phyloP scores from a whole-genome alignment of 2,797 vertebrate species.

The Discoglossus pictus region DNA sequence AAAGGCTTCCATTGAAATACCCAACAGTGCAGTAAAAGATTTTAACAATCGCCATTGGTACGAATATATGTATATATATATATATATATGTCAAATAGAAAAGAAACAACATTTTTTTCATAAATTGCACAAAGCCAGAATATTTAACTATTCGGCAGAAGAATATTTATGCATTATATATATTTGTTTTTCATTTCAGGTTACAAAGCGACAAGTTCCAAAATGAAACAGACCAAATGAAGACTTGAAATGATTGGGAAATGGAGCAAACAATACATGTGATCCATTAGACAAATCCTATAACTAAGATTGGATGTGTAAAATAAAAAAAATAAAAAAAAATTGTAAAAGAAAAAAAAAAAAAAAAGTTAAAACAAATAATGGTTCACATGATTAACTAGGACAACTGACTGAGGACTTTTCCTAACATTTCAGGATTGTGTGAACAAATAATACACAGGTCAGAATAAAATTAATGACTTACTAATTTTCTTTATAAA shows the following conservation, averaged over 20 bases:
- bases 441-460: conserved; percentile 81
- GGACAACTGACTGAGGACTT: conserved; percentile 41
- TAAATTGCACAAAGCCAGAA: too few relatives aligned
- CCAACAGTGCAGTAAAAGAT: too few relatives aligned
- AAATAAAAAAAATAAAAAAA: conserved; percentile 52
- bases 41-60: too few relatives aligned
- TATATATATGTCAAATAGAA: too few relatives aligned
- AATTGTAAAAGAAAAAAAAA: conserved; percentile 28
- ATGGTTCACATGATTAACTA: conserved; percentile 47
- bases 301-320: conserved; percentile 22
- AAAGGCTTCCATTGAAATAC: too few relatives aligned
- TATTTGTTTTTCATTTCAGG: too few relatives aligned
- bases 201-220: background rate
- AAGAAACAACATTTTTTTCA: too few relatives aligned
- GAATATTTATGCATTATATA: too few relatives aligned
- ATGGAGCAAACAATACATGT: background rate
- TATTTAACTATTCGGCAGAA: too few relatives aligned
- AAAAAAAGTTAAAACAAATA: conserved; percentile 6
- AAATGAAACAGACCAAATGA: background rate
- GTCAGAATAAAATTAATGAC: conserved; percentile 79
- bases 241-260: conserved; percentile 4
- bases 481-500: conserved; percentile 82
- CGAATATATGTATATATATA: too few relatives aligned
- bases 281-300: background rate
- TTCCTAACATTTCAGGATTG: conserved; percentile 56